Evolutionary conservation across 2,888 invertebrate species (phyloP), one percentile per base, ranked within the genome.

Genomic region (Penaeus monodon): DNA sequence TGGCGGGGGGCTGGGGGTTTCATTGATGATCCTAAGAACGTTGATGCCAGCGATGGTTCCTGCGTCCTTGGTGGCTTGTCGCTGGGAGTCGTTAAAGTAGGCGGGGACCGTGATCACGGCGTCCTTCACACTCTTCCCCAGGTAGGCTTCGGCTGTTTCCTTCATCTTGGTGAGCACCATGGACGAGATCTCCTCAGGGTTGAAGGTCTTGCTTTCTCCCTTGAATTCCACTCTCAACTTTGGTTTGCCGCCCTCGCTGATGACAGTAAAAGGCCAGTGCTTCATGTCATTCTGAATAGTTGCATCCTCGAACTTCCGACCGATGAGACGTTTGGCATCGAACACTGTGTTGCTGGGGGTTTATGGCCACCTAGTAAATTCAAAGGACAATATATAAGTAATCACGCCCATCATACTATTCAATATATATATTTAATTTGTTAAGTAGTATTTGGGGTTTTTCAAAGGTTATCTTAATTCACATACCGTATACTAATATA

Each of bases 11-110:
- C 96, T 4, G 97, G 97, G 17, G 97, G 97, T n/a, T 92, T 98
- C 97, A 92, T 97, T 97, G 91, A 97, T 96, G 89, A 98, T 97
- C 91, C 97, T 94, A 68, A 97, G 93, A 3, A 98, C 97, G 92
- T 97, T 97, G 44, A 98, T 92, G 0, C 96, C 97, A 38, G 97
- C 95, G 91, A 93, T 96, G 24, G 93, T 93, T 1, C 97, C 97
- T 22, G 97, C 97, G 92, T 98, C 97, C 90, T 98, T 98, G 90
- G 98, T 98, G 92, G 96, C 97, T 93, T 97, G 97, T 92, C 97
- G 95, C 92, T 97, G 97, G 10, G 97, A 96, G 93, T 97, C 97
- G 92, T 97, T 97, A 94, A 97, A 97, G 93, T 97, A 97, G 88
- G 97, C 97, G 91, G 97, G 95, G 91, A 97, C 97, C 88, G 97